phyloP scores from a whole-genome alignment of 2,888 invertebrate species.

The Phragmatobia fuliginosa region DNA sequence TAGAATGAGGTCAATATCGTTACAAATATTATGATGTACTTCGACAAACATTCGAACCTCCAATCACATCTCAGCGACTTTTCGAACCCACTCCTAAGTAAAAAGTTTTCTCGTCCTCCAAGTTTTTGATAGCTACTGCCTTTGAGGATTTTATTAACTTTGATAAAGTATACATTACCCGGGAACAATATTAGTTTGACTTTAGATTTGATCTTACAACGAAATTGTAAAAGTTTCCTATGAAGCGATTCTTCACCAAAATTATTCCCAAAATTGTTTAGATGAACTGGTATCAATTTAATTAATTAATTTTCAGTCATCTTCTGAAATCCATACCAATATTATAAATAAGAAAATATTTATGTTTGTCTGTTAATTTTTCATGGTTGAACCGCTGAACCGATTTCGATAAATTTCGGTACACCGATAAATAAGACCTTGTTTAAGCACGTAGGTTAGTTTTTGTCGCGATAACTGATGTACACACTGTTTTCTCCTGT shows the following conservation, averaged over 20 bases:
- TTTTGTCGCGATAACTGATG: too few relatives aligned
- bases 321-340: neutral
- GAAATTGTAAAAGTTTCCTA: slow-evolving; percentile 20
- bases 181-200: slow-evolving; percentile 28
- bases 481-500: too few relatives aligned
- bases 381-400: too few relatives aligned
- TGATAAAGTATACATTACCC: slow-evolving; percentile 24
- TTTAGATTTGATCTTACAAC: slow-evolving; percentile 22
- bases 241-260: slow-evolving; percentile 21
- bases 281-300: slow-evolving; percentile 1
- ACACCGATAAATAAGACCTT: too few relatives aligned
- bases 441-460: too few relatives aligned
- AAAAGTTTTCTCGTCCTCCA: slow-evolving; percentile 20
- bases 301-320: slow-evolving; percentile 4
- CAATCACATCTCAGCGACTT: slow-evolving; percentile 25
- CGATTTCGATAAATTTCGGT: too few relatives aligned
- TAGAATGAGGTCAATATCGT: slow-evolving; percentile 33
- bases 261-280: slow-evolving; percentile 12
- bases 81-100: slow-evolving; percentile 20
- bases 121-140: slow-evolving; percentile 23
- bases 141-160: slow-evolving; percentile 30
- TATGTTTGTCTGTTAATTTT: too few relatives aligned
- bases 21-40: slow-evolving; percentile 41
- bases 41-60: neutral
- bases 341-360: too few relatives aligned